phyloP scores from a whole-genome alignment of 2,888 invertebrate species.

The Drosophila lutescens region DNA sequence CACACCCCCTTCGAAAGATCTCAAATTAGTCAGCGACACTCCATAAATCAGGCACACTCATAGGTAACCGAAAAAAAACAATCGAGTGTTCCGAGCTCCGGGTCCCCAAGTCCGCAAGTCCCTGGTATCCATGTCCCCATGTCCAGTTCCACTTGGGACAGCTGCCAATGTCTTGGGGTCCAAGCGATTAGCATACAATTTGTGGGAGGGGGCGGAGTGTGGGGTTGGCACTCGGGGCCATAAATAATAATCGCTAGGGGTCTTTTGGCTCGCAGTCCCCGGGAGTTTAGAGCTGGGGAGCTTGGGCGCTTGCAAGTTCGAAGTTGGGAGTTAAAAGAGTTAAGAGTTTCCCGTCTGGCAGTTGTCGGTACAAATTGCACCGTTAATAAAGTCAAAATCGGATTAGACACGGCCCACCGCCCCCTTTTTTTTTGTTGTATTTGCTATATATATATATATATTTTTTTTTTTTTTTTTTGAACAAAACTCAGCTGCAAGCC shows the following conservation, averaged over 20 bases:
- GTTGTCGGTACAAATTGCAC: slow-evolving; percentile 72
- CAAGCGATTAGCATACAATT: slow-evolving; percentile 75
- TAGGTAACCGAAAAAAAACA: slow-evolving; percentile 25
- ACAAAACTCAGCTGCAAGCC: slow-evolving; percentile 49
- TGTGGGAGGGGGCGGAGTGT: slow-evolving; percentile 41
- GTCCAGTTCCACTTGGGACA: slow-evolving; percentile 39
- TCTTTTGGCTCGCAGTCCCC: slow-evolving; percentile 2
- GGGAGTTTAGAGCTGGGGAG: not conserved
- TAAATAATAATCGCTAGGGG: slow-evolving; percentile 63
- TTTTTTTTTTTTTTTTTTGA: not conserved
- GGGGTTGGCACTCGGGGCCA: slow-evolving; percentile 59
- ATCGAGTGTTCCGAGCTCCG: slow-evolving; percentile 27
- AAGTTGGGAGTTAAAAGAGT: slow-evolving; percentile 16
- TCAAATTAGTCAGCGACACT: slow-evolving; percentile 75
- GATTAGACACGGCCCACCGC: slow-evolving; percentile 65
- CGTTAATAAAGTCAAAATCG: slow-evolving; percentile 77
- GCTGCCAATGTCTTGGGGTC: slow-evolving; percentile 63
- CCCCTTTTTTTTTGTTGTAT: slow-evolving; percentile 22
- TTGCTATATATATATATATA: not conserved
- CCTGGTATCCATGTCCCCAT: slow-evolving; percentile 22
- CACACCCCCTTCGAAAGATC: slow-evolving; percentile 48
- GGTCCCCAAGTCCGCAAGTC: not conserved
- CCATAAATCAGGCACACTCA: slow-evolving; percentile 70
- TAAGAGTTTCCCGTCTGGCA: slow-evolving; percentile 14
- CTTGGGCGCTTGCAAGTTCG: not conserved